Base-by-base conservation (phyloP, 2,797 vertebrate genomes). In the Lepus townsendii region DNA sequence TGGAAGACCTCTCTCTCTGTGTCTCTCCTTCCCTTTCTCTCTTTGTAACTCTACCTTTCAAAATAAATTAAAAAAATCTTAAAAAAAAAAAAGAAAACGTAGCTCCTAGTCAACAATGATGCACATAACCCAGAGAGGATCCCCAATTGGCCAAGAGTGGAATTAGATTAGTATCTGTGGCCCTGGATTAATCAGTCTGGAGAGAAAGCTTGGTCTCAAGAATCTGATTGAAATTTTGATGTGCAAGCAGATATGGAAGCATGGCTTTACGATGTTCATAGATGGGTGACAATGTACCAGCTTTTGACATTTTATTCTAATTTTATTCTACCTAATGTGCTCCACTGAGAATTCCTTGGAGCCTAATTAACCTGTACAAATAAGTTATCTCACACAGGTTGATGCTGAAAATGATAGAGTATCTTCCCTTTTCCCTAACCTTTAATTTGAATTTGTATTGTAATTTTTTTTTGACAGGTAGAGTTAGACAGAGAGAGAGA, bases 341-440 rank as follows among this genome's bases (percentile, higher is more conserved):
- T 88, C 75, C 72, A 79, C 5, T 79, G 91, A 95, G 93, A 96
- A 95, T 94, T 90, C 27, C 35, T 93, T 14, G n/a, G 84, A 27
- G 78, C 19, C 57, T 97, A 60, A 88, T 96, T 97, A 90, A 71
- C 76, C 68, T 26, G 68, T 22, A 32, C 72, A 90, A 97, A 83
- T 88, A 88, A 95, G 27, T 65, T 68, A 66, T 22, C 50, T 50
- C 54, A 90, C 38, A 9, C 60, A 78, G 83, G 77, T 93, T 71
- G 65, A 52, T 92, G 77, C 11, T 91, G 57, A 66, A 90, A 92
- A 38, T 4, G 20, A 54, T 89, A 76, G 69, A 86, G 11, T 65
- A 32, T 80, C n/a, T 86, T 84, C 87, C 14, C 30, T 24, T 38
- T 12, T 22, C 30, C 82, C 72, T 35, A 26, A 93, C 2, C 77